Evolutionary conservation across 2,797 vertebrate species (phyloP).

Genomic region (Onychomys torridus): DNA sequence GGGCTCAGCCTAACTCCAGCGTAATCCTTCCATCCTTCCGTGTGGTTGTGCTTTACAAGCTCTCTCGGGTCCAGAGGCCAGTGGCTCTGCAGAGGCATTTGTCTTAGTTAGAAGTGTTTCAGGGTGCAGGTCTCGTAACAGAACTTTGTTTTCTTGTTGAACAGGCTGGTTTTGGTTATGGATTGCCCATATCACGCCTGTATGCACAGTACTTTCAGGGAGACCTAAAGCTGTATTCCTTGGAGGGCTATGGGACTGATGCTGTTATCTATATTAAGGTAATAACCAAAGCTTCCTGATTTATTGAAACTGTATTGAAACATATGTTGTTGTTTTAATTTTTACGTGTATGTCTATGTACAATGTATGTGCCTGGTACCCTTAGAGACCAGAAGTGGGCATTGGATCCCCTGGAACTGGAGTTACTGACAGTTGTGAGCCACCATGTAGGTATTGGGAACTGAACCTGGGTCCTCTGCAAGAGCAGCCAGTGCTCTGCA

Average conservation of each 20-base stretch:
- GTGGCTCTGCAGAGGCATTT: background rate
- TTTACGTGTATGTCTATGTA: background rate
- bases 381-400: background rate
- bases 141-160: conserved; percentile 59
- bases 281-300: conserved; percentile 56
- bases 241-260: conserved; percentile 97
- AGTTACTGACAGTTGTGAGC: background rate
- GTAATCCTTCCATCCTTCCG: background rate
- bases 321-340: background rate
- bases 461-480: background rate
- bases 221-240: conserved; percentile 97
- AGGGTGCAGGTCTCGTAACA: background rate
- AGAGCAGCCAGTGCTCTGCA: background rate
- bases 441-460: no score
- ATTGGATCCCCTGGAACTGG: background rate
- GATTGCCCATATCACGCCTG: conserved; percentile 97
- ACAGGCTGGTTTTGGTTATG: conserved; percentile 98
- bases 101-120: conserved; percentile 15
- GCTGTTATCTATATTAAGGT: conserved; percentile 98
- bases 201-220: conserved; percentile 99
- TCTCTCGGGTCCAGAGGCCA: background rate
- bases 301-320: background rate
- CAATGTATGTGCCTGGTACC: background rate
- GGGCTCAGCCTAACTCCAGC: background rate
- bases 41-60: background rate